Percentiles rank a stretch among this genome's conserved stretches.
phyloP scores from a whole-genome alignment of 2,888 invertebrate genomes.

The Zeuzera pyrina region DNA sequence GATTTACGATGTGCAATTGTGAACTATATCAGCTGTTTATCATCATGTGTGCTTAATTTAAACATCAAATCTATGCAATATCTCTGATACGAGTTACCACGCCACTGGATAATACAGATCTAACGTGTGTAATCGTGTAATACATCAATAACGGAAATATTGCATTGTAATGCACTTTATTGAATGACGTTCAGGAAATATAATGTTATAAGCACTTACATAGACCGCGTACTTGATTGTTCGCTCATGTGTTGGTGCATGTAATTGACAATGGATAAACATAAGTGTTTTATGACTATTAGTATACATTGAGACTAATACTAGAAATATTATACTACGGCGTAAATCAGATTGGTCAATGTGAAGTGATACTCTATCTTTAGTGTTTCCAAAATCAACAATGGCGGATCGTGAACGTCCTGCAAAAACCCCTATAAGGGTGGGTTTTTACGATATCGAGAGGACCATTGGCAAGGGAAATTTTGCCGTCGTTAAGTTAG shows the following conservation, averaged over 20 bases:
- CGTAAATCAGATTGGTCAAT: slow-evolving; percentile 12
- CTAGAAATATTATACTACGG: slow-evolving; percentile 10
- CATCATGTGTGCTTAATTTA: slow-evolving; percentile 3
- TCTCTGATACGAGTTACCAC: slow-evolving; percentile 47
- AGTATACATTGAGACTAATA: slow-evolving; percentile 20
- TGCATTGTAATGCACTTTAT: no score
- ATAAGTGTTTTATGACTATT: slow-evolving; percentile 30
- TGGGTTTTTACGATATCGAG: slow-evolving; percentile 98
- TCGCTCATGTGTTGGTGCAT: slow-evolving; percentile 15
- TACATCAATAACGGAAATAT: slow-evolving; percentile 2
- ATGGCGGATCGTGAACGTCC: slow-evolving; percentile 74
- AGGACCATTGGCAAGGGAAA: slow-evolving; percentile 99
- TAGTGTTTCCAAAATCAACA: slow-evolving; percentile 35
- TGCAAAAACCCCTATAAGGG: slow-evolving; percentile 83
- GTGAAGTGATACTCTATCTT: slow-evolving; percentile 14
- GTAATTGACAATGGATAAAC: slow-evolving; percentile 27
- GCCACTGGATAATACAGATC: slow-evolving; percentile 7
- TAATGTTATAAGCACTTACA: slow-evolving; percentile 14
- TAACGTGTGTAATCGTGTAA: slow-evolving; percentile 16
- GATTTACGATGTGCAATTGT: slow-evolving; percentile 13
- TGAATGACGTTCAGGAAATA: slow-evolving; percentile 19
- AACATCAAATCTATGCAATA: slow-evolving; percentile 25
- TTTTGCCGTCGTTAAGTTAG: slow-evolving; percentile 98
- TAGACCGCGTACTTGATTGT: slow-evolving; percentile 13
- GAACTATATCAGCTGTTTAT: slow-evolving; percentile 22